Evolutionary conservation across 2,797 vertebrate genomes (phyloP).

Genomic region (Heliangelus exortis): DNA sequence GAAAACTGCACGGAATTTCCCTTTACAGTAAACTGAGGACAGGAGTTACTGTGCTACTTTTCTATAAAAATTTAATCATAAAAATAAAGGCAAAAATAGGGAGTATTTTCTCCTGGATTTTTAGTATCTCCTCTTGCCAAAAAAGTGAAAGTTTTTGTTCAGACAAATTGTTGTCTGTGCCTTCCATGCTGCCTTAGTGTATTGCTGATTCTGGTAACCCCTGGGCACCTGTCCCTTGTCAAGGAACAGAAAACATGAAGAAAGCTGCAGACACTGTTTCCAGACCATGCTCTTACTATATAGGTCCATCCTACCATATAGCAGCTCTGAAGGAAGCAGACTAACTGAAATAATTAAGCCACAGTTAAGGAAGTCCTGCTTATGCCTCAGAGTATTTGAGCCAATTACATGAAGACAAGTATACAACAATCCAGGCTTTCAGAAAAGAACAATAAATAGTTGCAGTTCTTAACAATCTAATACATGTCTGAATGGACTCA

Average conservation of each 20-base stretch:
- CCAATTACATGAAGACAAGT: background rate
- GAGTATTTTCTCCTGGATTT: background rate
- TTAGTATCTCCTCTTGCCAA: background rate
- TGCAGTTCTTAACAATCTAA: background rate
- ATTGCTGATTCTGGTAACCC: background rate
- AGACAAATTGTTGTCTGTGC: background rate
- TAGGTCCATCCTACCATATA: background rate
- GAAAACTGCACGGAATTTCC: background rate
- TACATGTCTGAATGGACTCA: background rate
- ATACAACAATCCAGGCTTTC: background rate
- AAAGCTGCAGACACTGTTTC: background rate
- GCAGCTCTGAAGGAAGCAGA: background rate
- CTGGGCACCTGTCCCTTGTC: background rate
- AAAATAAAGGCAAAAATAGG: background rate
- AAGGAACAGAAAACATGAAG: background rate
- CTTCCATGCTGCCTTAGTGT: background rate
- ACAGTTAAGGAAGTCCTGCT: background rate
- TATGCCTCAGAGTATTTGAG: background rate
- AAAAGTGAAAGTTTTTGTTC: background rate
- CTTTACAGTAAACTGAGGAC: background rate
- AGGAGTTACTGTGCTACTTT: background rate
- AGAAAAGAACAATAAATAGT: background rate
- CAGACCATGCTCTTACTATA: background rate
- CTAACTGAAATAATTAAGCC: background rate
- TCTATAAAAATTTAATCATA: background rate